Conservation (phyloP, 37 sponge, comb jelly and placozoan species). For the Bolinopsis microptera region DNA sequence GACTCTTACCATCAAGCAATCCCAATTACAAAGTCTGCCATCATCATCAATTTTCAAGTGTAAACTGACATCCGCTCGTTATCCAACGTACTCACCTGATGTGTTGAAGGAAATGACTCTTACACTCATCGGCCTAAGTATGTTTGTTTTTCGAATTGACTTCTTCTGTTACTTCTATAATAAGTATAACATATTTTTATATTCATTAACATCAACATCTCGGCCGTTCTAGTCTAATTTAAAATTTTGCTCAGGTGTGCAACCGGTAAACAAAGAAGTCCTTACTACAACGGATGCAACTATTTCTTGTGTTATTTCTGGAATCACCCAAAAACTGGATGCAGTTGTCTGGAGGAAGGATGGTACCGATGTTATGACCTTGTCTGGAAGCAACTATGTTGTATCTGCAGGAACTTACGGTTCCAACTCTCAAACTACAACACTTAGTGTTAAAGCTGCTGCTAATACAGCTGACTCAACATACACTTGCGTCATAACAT, state of each 20-base stretch:
- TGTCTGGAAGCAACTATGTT: not conserved
- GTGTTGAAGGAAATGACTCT: not conserved
- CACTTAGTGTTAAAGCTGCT: not conserved
- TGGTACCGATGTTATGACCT: not conserved
- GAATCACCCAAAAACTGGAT: not conserved
- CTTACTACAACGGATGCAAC: not conserved
- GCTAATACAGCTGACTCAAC: not conserved
- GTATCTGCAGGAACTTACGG: not conserved
- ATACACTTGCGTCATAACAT: conserved; percentile 12
- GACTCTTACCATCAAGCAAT: not conserved
- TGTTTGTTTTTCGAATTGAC: no score
- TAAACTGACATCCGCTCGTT: not conserved
- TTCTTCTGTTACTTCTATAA: no score
- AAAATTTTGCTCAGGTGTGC: no score
- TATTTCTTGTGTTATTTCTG: not conserved
- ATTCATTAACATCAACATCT: no score
- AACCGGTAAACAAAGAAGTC: not conserved
- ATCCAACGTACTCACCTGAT: not conserved
- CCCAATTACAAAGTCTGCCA: not conserved
- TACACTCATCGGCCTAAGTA: not conserved
- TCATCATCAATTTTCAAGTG: not conserved
- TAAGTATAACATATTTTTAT: no score
- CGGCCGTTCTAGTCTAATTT: no score
- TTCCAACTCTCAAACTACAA: conserved; percentile 13
- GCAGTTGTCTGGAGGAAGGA: not conserved